These are phyloP conservation scores for Nemapogon koenigi DNA, from an alignment of 2,888 invertebrate genomes.

Conservation along the genomic window DNA sequence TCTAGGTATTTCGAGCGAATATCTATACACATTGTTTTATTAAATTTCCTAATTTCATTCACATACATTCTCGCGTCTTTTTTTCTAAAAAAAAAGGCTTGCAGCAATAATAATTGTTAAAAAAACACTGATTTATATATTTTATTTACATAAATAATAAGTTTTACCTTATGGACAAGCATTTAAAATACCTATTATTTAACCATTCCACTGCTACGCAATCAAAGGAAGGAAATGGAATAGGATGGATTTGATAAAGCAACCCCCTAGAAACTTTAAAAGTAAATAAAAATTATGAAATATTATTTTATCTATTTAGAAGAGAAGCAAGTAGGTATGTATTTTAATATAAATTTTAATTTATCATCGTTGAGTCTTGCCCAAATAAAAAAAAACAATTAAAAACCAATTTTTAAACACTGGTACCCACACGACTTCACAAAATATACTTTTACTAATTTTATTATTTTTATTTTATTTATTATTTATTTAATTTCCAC, in stretches of 20 bases:
- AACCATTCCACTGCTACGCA: slow-evolving; percentile 63
- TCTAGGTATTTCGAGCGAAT: slow-evolving; percentile 55
- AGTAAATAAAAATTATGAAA: neutral
- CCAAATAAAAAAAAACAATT: no score
- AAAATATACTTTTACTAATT: no score
- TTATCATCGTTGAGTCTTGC: no score
- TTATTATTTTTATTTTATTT: no score
- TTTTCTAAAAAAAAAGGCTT: slow-evolving; percentile 36
- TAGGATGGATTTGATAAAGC: neutral
- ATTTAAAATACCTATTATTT: slow-evolving; percentile 54
- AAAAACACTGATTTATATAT: slow-evolving; percentile 24
- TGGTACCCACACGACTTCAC: no score
- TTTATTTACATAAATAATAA: slow-evolving; percentile 26
- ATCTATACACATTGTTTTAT: slow-evolving; percentile 44
- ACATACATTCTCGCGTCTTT: slow-evolving; percentile 34
- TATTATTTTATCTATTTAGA: no score
- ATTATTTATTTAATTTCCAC: no score
- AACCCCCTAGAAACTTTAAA: no score
- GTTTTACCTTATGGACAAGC: slow-evolving; percentile 59
- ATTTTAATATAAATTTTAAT: no score
- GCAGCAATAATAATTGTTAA: slow-evolving; percentile 47
- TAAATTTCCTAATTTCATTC: slow-evolving; percentile 23
- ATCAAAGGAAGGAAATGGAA: slow-evolving; percentile 30
- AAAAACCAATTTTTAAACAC: no score
- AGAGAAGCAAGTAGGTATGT: no score